Base-by-base conservation (phyloP, 1,140 invertebrate genomes). In the Drosophila elegans region DNA sequence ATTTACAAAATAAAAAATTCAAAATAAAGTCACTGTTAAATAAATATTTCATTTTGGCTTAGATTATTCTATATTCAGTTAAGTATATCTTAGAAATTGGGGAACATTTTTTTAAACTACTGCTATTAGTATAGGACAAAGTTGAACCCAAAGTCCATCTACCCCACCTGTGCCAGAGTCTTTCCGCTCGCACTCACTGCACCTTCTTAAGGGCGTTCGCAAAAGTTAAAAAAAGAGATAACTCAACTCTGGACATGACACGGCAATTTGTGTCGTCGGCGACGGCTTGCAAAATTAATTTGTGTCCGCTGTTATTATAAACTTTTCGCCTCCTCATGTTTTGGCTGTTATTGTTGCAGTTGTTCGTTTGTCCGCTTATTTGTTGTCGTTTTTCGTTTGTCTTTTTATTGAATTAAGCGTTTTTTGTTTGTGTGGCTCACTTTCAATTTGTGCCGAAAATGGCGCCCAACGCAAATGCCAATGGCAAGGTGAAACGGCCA, bases 301-400 rank as follows among this genome's bases (percentile, higher is more conserved):
- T 86, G 83, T 86, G 82, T 82, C 83, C 82, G 66, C 83, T 88
- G 83, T 86, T 86, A 86, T 86, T 86, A 86, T 88, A 85, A 84
- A 80, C 61, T 80, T 84, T 80, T 69, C 45, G 38, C 51, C 56
- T 67, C 57, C 59, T 78, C 62, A 48, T 49, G 73, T 21, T 21
- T 1, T 38, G 61, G 59, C 49, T 77, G 48, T 68, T 74, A 53
- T 74, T 80, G 77, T 55, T 78, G 78, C 44, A 78, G 63, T 72
- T 60, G 78, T 52, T 64, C 54, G 68, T 51, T 41, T 57, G 61
- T 21, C 16, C 16, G 16, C 48, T 67, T 61, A 27, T 34, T 38
- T 51, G 29, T 41, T 34, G 21, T 25, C 12, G 38, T 39, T 41
- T 38, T 21, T 51, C 13, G 34, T 25, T 74, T 53, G 36, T 78